phyloP scores from a whole-genome alignment of 2,888 invertebrate genomes.

The Noctua fimbriata region DNA sequence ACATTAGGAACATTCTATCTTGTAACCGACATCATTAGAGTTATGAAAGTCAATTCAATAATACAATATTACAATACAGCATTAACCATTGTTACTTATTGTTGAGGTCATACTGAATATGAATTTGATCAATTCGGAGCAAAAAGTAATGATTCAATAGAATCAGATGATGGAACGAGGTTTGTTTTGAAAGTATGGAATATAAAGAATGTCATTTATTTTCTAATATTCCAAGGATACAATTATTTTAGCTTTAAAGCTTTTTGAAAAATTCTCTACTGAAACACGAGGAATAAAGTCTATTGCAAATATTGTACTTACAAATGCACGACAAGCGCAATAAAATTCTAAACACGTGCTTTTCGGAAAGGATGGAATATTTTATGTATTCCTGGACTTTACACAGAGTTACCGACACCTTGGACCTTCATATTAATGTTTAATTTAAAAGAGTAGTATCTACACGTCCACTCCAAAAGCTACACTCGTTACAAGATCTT shows the following conservation, averaged over 20 bases:
- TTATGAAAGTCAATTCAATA: conserved; percentile 47
- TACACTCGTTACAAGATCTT: not conserved
- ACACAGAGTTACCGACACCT: not conserved
- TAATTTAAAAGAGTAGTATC: not conserved
- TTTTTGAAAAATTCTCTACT: not conserved
- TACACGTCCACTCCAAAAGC: not conserved
- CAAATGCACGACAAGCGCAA: not conserved
- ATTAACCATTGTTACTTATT: conserved; percentile 25
- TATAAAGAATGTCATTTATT: not conserved
- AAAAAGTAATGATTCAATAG: conserved; percentile 26
- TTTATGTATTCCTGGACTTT: not conserved
- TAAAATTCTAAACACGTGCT: not conserved
- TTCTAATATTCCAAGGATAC: not conserved
- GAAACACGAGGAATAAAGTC: not conserved
- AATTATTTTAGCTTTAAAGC: not conserved
- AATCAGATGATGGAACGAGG: conserved; percentile 2
- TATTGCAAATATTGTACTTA: not conserved
- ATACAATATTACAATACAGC: conserved; percentile 44
- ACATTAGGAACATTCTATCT: conserved; percentile 28
- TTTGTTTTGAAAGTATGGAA: conserved; percentile 14
- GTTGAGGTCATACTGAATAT: conserved; percentile 37
- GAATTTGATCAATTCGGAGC: conserved; percentile 39
- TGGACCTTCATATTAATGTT: not conserved
- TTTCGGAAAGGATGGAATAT: conserved; percentile 14
- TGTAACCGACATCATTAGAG: conserved; percentile 36